phyloP scores from a whole-genome alignment of 2,888 invertebrate genomes.

The Lasioglossum pauxillum region DNA sequence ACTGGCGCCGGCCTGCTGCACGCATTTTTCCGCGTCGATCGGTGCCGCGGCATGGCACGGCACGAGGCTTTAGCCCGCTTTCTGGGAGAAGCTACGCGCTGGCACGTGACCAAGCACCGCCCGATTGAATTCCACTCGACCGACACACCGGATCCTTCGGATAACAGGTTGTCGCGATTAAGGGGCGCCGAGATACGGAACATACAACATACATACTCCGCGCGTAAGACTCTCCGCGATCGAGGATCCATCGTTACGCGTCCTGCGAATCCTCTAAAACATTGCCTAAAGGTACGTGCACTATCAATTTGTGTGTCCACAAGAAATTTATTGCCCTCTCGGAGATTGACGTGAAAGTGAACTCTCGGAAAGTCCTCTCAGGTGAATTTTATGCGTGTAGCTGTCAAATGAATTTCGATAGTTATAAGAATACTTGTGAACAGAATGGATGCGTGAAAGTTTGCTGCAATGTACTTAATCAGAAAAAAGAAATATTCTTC shows the following conservation, averaged over 20 bases:
- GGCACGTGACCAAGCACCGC: conserved; percentile 40
- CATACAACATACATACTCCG: neutral
- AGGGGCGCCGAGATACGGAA: neutral
- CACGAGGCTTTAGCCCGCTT: conserved; percentile 48
- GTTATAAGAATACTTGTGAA: too few relatives aligned
- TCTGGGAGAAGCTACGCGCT: conserved; percentile 45
- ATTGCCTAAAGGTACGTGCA: neutral
- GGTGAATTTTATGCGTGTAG: too few relatives aligned
- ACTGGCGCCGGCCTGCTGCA: conserved; percentile 75
- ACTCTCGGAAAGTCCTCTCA: too few relatives aligned
- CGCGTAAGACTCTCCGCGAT: neutral
- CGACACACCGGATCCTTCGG: conserved; percentile 20
- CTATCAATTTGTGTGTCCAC: too few relatives aligned
- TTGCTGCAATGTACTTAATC: too few relatives aligned
- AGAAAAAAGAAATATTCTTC: too few relatives aligned
- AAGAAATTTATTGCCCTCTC: too few relatives aligned
- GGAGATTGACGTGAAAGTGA: too few relatives aligned
- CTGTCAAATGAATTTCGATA: too few relatives aligned
- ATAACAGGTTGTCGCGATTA: conserved; percentile 21
- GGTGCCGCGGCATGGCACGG: conserved; percentile 41
- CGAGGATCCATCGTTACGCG: neutral
- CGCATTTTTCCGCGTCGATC: conserved; percentile 68
- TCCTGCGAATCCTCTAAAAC: neutral
- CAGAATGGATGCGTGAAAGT: too few relatives aligned
- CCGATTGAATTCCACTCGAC: conserved; percentile 15